Percentiles rank a stretch among this genome's conserved stretches.
Evolutionary conservation across 92 coral and sea anemone species (phyloP).

Genomic region (Galaxea fascicularis): DNA sequence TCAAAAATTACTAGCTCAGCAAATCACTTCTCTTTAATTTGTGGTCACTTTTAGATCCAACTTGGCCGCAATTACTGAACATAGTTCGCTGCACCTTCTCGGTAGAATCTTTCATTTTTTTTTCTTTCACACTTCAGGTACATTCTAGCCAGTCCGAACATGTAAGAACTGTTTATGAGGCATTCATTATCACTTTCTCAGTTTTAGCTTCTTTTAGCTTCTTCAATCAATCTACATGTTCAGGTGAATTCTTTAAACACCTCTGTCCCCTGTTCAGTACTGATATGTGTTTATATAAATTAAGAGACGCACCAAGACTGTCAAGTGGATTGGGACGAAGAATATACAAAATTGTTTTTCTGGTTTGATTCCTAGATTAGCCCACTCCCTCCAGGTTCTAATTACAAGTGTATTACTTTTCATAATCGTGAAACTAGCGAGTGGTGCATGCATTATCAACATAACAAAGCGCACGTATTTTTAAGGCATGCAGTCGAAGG

Average conservation of each 20-base stretch:
- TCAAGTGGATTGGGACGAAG: background rate
- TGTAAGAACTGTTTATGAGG: background rate
- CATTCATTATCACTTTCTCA: too few relatives aligned
- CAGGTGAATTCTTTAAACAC: background rate
- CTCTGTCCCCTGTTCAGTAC: constrained; percentile 5
- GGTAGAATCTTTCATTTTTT: background rate
- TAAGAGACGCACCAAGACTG: background rate
- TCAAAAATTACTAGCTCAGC: background rate
- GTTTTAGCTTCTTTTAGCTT: background rate
- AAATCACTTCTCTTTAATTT: background rate
- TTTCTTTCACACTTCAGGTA: background rate
- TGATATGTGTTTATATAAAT: background rate
- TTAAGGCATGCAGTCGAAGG: background rate
- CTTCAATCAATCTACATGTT: background rate
- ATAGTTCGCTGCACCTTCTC: too few relatives aligned
- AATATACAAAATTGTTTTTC: background rate
- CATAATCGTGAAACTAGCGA: constrained; percentile 5
- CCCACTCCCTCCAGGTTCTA: background rate
- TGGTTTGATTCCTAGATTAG: background rate
- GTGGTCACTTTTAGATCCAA: constrained; percentile 5
- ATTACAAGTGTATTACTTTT: constrained; percentile 18
- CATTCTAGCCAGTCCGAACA: constrained; percentile 4
- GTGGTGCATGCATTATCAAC: constrained; percentile 6
- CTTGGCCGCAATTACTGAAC: background rate
- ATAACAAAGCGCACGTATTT: background rate